Evolutionary conservation across 2,113 vertebrate species (phyloP).

Genomic region (Chlorodrepanis virens): DNA sequence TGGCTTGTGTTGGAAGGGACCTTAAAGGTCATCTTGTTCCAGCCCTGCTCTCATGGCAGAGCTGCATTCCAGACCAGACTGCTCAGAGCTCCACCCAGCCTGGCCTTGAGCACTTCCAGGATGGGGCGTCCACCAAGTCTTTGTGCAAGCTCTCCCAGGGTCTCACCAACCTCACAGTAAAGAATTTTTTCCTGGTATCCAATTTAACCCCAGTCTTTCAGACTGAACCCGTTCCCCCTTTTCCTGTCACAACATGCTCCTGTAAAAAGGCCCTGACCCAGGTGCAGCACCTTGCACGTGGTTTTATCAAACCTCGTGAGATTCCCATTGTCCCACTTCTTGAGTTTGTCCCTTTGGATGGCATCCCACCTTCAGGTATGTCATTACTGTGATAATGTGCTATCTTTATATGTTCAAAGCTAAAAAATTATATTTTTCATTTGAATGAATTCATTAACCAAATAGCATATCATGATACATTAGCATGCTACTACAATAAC

Average conservation of each 20-base stretch:
- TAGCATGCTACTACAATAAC: neutral
- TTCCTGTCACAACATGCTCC: too few relatives aligned
- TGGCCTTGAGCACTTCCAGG: neutral
- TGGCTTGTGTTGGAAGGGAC: neutral
- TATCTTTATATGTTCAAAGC: neutral
- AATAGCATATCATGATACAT: neutral
- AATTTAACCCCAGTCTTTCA: neutral
- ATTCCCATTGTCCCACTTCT: neutral
- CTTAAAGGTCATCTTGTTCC: neutral
- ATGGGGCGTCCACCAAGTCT: neutral
- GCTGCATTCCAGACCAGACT: neutral
- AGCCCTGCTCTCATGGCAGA: neutral
- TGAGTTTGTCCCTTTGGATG: neutral
- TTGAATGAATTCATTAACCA: neutral
- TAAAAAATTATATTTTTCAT: neutral
- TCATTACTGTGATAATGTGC: neutral
- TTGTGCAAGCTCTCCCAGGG: neutral
- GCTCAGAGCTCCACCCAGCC: neutral
- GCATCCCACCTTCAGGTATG: neutral
- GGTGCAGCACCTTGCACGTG: accelerated
- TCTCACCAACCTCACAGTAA: neutral
- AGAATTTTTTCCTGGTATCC: neutral
- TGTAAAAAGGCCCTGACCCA: neutral
- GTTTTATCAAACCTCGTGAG: neutral
- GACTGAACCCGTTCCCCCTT: neutral